Base-by-base conservation (phyloP, 23 tunicate species). In the Trididemnum miniatum region DNA sequence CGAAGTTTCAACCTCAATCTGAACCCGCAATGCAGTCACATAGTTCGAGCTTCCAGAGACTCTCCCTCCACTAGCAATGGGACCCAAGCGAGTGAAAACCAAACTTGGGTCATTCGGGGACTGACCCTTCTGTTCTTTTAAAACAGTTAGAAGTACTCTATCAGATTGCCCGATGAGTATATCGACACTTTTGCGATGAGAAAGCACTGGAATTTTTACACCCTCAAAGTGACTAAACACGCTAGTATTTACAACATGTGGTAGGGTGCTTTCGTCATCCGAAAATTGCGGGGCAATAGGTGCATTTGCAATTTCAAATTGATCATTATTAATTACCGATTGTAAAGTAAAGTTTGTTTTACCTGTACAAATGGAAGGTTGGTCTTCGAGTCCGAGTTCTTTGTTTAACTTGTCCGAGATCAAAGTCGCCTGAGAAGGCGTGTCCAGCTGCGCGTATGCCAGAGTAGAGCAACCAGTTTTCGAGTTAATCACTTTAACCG, bases 181-280 rank as follows among this genome's bases (percentile, higher is more conserved):
- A 26, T 62, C 67, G 29, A 25, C 67, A n/a, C 25, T 12, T 20
- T n/a, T 62, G 5, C 4, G 29, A 4, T 62, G 25, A 62, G 67
- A 26, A 4, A n/a, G 5, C 15, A 5, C 29, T 62, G 67, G 67
- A n/a, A 62, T n/a, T 15, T 62, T 12, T 4, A n/a, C 26, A 20
- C 67, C 67, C 22, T 62, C 22, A n/a, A 62, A 62, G 29, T 62
- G 67, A n/a, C n/a, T n/a, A n/a, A n/a, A n/a, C n/a, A n/a, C n/a
- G n/a, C n/a, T n/a, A n/a, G n/a, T n/a, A n/a, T n/a, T n/a, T n/a
- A 44, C 54, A 7, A 9, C 9, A 15, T 44, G 54, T 15, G 15
- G 54, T 7, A 44, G 54, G 54, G 54, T 44, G 12, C 54, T 44
- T 9, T 7, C 15, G 15, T 44, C 15, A 44, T 44, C 15, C 54